Base-by-base conservation (phyloP, 2,888 invertebrate species). In the Itoplectis maculator region DNA sequence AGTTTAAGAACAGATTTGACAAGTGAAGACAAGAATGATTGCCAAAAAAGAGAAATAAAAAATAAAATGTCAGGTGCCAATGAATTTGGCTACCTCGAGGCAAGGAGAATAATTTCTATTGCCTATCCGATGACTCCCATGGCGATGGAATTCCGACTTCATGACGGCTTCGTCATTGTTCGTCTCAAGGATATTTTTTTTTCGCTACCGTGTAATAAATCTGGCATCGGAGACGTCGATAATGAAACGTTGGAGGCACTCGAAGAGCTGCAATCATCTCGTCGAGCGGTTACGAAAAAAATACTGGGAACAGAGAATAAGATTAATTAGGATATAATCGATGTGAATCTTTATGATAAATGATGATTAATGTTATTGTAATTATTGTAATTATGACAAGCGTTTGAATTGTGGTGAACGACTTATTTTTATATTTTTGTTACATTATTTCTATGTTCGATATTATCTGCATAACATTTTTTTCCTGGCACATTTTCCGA, bases 71-170 rank as follows among this genome's bases (percentile, higher is more conserved):
- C 15, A 8, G 29, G n/a, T n/a, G n/a, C n/a, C n/a, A n/a, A 45
- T 29, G 29, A 42, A 59, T 59, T 35, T 59, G 13, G 47, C n/a
- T 54, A 37, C 4, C 11, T 40, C 0, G 11, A 37, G 29, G 18
- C 40, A 23, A 54, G 56, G 59, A 54, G 20, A n/a, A 35, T 35
- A n/a, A 35, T 35, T 42, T 42, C 45, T 18, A 42, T 18, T 23
- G 23, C 13, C 13, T 20, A 56, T 68, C 29, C 37, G 56, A 73
- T 73, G 65, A 79, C 65, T 79, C 79, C 35, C 54, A 13, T n/a
- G n/a, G 47, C n/a, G 13, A 54, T 66, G 65, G 40, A 66, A 79
- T 73, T 66, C 13, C 35, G 23, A 45, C 42, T 70, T 23, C 13
- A 42, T n/a, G 56, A 42, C 23, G 29, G 42, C 56, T 29, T 35